phyloP scores from a whole-genome alignment of 2,888 invertebrate species.

The Flabesymbios commensalis region DNA sequence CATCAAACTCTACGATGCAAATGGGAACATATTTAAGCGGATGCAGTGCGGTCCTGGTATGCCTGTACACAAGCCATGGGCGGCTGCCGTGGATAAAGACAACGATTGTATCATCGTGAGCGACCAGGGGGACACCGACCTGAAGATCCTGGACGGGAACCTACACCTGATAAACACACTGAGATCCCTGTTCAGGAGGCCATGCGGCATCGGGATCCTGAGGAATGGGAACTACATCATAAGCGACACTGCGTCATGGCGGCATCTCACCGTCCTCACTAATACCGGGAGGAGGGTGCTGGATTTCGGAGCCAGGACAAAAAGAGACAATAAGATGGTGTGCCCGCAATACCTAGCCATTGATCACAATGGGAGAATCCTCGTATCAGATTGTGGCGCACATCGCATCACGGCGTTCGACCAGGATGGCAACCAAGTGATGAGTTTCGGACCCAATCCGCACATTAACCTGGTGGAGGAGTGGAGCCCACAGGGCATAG shows the following conservation, averaged over 20 bases:
- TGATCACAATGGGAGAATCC: conserved; percentile 20
- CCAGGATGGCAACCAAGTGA: conserved; percentile 13
- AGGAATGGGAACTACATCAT: conserved; percentile 21
- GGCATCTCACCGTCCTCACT: conserved; percentile 13
- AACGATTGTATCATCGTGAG: conserved; percentile 7
- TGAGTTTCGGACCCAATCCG: conserved; percentile 19
- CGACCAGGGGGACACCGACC: conserved; percentile 13
- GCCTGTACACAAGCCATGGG: conserved; percentile 12
- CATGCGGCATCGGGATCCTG: conserved; percentile 19
- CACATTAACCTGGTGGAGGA: conserved; percentile 8
- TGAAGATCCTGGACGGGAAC: conserved; percentile 7
- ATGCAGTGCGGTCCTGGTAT: too few relatives aligned
- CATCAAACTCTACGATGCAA: too few relatives aligned
- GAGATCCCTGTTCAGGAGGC: conserved; percentile 2
- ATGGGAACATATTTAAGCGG: too few relatives aligned
- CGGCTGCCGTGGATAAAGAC: neutral
- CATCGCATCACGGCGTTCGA: conserved; percentile 23
- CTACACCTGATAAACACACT: neutral
- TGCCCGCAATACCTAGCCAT: conserved; percentile 21
- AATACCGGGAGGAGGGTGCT: neutral
- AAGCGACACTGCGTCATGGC: conserved; percentile 19
- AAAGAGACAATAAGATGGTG: conserved; percentile 14
- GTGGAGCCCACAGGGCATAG: conserved; percentile 24
- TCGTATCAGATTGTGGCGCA: conserved; percentile 22
- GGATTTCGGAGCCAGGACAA: conserved; percentile 20